phyloP scores from a whole-genome alignment of 2,113 vertebrate genomes.

The Hemibagrus wyckioides region DNA sequence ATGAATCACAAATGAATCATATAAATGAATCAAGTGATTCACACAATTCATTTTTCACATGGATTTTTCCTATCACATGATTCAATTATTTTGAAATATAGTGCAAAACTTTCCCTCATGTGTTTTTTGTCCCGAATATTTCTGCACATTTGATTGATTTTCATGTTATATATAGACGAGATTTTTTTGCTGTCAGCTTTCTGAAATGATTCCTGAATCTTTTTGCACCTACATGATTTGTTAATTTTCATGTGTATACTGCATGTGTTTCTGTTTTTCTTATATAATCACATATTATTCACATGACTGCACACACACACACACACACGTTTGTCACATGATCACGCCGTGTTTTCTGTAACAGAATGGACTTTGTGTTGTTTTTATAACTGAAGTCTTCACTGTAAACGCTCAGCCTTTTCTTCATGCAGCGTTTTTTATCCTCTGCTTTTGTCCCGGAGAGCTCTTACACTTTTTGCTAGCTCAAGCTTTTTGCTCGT shows the following conservation, averaged over 20 bases:
- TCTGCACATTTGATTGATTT: not conserved
- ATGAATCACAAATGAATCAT: too few species aligned
- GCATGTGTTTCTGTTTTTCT: too few species aligned
- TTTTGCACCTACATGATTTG: not conserved
- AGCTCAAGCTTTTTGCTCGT: constrained; percentile 18
- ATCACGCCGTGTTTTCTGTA: not conserved
- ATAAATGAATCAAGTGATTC: too few species aligned
- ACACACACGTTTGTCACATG: not conserved
- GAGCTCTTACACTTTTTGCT: constrained; percentile 20
- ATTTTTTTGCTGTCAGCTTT: not conserved
- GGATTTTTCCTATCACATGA: not conserved
- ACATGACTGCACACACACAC: not conserved
- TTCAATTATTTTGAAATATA: not conserved
- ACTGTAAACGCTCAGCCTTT: not conserved
- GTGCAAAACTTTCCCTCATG: too few species aligned
- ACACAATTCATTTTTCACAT: not conserved
- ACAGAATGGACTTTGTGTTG: not conserved
- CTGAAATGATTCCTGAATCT: not conserved
- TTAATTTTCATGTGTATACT: too few species aligned
- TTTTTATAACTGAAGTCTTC: not conserved
- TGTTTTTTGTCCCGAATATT: not conserved
- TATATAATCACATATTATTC: not conserved
- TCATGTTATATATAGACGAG: not conserved
- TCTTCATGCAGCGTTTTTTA: constrained; percentile 25
- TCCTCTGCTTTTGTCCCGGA: not conserved